Conservation (phyloP, 2,888 invertebrate species). For the Blastobasis lacticolella region DNA sequence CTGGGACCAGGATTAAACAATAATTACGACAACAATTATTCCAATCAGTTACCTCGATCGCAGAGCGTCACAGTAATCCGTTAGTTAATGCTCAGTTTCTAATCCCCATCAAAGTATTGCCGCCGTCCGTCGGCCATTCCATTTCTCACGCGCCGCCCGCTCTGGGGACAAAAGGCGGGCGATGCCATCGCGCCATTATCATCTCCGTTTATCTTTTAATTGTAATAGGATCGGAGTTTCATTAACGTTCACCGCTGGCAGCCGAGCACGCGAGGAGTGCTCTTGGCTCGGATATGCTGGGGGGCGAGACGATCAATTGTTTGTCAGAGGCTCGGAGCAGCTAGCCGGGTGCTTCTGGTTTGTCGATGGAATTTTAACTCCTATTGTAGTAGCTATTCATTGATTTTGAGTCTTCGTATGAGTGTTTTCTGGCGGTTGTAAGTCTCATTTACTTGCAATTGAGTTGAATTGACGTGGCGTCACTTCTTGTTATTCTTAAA, state of each 20-base stretch:
- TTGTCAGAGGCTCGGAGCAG: not conserved
- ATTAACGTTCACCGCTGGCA: not conserved
- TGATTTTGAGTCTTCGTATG: too few species aligned
- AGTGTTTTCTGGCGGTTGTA: too few species aligned
- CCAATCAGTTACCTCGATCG: not conserved
- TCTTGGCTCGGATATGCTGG: too few species aligned
- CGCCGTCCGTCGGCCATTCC: too few species aligned
- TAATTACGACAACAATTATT: not conserved
- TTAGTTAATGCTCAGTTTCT: not conserved
- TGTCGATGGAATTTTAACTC: too few species aligned
- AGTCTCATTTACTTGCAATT: too few species aligned
- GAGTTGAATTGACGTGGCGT: too few species aligned
- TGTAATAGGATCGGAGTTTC: conserved; percentile 16
- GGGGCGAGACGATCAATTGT: not conserved
- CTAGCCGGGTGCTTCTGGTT: too few species aligned
- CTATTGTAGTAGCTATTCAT: too few species aligned
- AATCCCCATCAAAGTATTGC: too few species aligned
- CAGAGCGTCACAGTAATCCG: not conserved
- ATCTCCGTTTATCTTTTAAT: conserved; percentile 40
- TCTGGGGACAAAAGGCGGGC: not conserved
- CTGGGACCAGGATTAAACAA: conserved; percentile 2
- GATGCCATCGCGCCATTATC: not conserved
- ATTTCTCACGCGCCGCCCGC: not conserved
- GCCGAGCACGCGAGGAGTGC: too few species aligned
- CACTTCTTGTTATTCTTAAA: too few species aligned